phyloP scores from a whole-genome alignment of 2,888 invertebrate species.

The Acronicta aceris region DNA sequence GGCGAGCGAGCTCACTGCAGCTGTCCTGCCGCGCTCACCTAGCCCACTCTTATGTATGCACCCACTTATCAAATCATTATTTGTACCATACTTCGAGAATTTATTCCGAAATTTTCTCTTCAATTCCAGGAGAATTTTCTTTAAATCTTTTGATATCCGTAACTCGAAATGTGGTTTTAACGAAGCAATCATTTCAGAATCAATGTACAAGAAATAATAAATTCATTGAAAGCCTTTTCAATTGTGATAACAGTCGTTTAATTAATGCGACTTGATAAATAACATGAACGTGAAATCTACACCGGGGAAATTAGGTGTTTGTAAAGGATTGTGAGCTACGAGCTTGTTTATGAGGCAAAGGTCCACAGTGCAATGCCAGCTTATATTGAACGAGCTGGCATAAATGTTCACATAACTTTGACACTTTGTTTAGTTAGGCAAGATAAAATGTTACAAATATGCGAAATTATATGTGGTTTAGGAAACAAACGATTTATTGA shows the following conservation, averaged over 20 bases:
- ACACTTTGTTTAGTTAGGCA: slow-evolving; percentile 29
- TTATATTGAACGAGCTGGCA: slow-evolving; percentile 19
- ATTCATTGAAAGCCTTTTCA: background rate
- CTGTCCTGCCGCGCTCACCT: slow-evolving; percentile 53
- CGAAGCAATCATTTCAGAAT: slow-evolving; percentile 1
- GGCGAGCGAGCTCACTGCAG: slow-evolving; percentile 74
- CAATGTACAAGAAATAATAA: background rate
- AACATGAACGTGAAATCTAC: slow-evolving; percentile 15
- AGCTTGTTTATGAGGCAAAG: slow-evolving; percentile 23
- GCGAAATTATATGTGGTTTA: background rate
- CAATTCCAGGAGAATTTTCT: slow-evolving; percentile 11
- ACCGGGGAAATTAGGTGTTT: slow-evolving; percentile 35
- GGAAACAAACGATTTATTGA: background rate
- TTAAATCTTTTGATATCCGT: slow-evolving; percentile 21
- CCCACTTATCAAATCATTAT: slow-evolving; percentile 51
- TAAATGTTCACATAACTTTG: slow-evolving; percentile 28
- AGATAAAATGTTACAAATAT: slow-evolving; percentile 6
- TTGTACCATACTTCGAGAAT: slow-evolving; percentile 35
- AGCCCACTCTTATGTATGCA: slow-evolving; percentile 34
- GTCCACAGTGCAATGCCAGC: slow-evolving; percentile 21
- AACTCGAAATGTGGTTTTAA: background rate
- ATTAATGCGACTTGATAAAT: slow-evolving; percentile 6
- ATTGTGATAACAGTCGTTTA: slow-evolving; percentile 1
- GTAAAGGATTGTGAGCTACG: slow-evolving; percentile 34
- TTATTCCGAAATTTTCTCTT: slow-evolving; percentile 13